Percentiles rank a stretch among this genome's conserved stretches.
These are phyloP conservation scores for Hyperoodon ampullatus DNA, from an alignment of 2,113 vertebrate species.

Conservation along the genomic window DNA sequence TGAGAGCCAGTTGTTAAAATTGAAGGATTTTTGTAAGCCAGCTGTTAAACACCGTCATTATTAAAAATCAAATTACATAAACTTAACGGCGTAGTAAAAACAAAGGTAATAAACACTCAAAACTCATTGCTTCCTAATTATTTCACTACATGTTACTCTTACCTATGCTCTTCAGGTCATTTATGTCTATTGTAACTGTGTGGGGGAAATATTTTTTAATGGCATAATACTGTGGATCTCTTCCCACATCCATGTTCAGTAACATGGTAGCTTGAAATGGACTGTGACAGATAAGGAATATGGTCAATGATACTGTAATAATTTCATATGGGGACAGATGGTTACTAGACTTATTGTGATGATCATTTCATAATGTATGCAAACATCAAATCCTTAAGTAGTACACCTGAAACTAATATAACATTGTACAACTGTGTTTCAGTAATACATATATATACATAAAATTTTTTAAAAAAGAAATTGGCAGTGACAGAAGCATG, in stretches of 20 bases:
- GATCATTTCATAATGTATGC: not conserved
- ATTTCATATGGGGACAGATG: not conserved
- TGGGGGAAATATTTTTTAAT: not conserved
- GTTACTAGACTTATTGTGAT: not conserved
- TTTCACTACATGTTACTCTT: not conserved
- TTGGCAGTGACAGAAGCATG: not conserved
- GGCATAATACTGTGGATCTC: not conserved
- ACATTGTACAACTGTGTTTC: not conserved
- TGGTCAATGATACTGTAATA: not conserved
- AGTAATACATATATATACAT: not conserved
- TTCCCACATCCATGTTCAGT: not conserved
- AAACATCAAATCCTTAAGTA: not conserved
- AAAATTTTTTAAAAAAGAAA: not conserved
- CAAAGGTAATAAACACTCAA: not conserved
- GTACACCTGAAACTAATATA: not conserved
- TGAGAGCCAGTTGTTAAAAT: not conserved
- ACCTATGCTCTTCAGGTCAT: not conserved
- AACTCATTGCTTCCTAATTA: not conserved
- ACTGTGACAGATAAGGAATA: not conserved
- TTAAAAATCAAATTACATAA: not conserved
- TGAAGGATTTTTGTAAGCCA: conserved; percentile 21
- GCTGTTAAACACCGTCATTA: not conserved
- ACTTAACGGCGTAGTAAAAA: conserved; percentile 15
- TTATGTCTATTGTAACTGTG: not conserved
- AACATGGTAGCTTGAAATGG: not conserved